Base-by-base conservation (phyloP, 2,797 vertebrate genomes). In the Crypturellus tataupa region DNA sequence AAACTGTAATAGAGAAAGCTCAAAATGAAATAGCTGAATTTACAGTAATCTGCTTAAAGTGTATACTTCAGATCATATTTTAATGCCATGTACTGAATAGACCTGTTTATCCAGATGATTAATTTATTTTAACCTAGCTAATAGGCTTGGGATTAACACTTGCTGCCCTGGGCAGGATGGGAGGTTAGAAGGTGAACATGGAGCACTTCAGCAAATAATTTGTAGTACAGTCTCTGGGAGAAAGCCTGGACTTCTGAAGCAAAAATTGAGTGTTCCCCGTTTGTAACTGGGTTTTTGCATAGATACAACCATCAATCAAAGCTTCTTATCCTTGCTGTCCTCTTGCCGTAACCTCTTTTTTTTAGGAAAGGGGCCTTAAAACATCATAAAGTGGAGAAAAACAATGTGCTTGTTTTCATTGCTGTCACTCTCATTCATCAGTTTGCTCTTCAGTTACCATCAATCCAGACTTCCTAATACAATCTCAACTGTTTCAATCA, bases 401-500 rank as follows among this genome's bases (percentile, higher is more conserved):
- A 51, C 39, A 75, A 15, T 35, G 69, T 2, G 0, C 91, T 91
- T 90, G 77, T 95, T 93, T 97, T 92, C 49, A 93, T 72, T 96
- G 91, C 90, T 94, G 94, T 95, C 95, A 75, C 59, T 96, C 65
- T 29, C 2, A 2, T 60, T 80, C 12, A 5, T 39, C 53, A 15
- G 58, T 40, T 88, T 25, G 1, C 19, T 90, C 69, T 81, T 73
- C 56, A 76, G 29, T 63, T 46, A 46, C 46, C 46, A 46, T 46
- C 19, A 46, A 10, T 46, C 46, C 46, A 46, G 44, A 20, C 44
- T 46, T 46, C 19, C 44, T 46, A 46, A 42, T 42, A 42, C 42
- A 44, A 91, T 91, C 87, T 89, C 76, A 79, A 81, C 85, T 72
- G 62, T 93, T 76, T 85, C 96, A 91, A 89, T 97, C 95, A 95